These are phyloP conservation scores for Rhinichthys klamathensis DNA, from an alignment of 2,113 vertebrate species.

Conservation along the genomic window DNA sequence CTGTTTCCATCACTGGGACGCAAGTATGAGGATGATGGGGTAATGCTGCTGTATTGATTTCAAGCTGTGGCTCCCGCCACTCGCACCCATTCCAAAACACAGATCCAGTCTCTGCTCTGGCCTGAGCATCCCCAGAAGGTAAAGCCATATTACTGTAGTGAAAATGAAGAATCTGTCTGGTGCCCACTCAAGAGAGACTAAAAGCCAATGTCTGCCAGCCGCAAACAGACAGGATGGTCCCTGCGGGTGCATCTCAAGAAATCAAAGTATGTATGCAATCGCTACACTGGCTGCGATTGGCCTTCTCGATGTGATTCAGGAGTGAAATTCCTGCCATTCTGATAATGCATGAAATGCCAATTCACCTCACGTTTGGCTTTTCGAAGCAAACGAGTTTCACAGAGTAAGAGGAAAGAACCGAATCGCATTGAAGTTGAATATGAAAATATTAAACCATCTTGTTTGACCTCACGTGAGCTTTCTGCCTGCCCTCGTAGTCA, in stretches of 20 bases:
- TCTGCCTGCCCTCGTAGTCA: slow-evolving; percentile 15
- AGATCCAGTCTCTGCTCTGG: slow-evolving; percentile 44
- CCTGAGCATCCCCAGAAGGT: slow-evolving; percentile 40
- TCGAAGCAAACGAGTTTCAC: slow-evolving; percentile 40
- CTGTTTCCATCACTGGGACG: slow-evolving; percentile 53
- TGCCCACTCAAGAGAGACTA: slow-evolving; percentile 21
- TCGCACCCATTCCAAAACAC: slow-evolving; percentile 45
- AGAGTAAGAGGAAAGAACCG: slow-evolving; percentile 1
- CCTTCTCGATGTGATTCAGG: slow-evolving; percentile 54
- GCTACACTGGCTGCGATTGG: slow-evolving; percentile 63
- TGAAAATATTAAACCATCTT: slow-evolving; percentile 1
- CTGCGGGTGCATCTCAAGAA: slow-evolving; percentile 56
- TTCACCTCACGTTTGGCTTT: slow-evolving; percentile 58
- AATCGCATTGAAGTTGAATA: slow-evolving; percentile 24
- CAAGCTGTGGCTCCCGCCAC: slow-evolving; percentile 45
- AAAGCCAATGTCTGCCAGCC: background rate
- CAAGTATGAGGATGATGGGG: slow-evolving; percentile 44
- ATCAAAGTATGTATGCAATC: slow-evolving; percentile 37
- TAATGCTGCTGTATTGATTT: slow-evolving; percentile 58
- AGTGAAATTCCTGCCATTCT: slow-evolving; percentile 73
- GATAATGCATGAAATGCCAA: slow-evolving; percentile 67
- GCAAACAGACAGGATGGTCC: background rate
- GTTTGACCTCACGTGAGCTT: slow-evolving; percentile 16
- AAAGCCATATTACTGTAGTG: slow-evolving; percentile 46
- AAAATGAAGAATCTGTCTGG: slow-evolving; percentile 51